Evolutionary conservation across 2,888 invertebrate genomes (phyloP).

Genomic region (Xanthorhoe designata): DNA sequence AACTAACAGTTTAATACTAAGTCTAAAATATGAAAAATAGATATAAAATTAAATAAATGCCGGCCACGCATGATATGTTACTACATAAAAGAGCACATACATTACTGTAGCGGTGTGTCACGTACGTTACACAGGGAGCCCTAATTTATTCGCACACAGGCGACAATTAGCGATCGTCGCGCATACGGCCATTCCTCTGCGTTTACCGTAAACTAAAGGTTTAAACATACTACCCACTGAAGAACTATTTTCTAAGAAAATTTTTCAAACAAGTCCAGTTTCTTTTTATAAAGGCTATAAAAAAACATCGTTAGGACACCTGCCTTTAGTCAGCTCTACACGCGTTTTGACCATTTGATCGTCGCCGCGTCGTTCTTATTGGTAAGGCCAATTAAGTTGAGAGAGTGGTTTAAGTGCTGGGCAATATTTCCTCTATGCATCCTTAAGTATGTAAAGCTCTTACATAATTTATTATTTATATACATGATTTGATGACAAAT

Average conservation of each 20-base stretch:
- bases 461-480: too few species aligned
- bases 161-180: slow-evolving; percentile 57
- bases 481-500: neutral
- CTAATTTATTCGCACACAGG: slow-evolving; percentile 54
- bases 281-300: too few species aligned
- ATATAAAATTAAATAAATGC: slow-evolving; percentile 2
- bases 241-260: slow-evolving; percentile 2
- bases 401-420: too few species aligned
- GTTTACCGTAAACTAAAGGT: slow-evolving; percentile 47
- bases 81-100: slow-evolving; percentile 28
- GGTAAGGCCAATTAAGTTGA: too few species aligned
- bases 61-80: slow-evolving; percentile 26
- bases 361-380: too few species aligned
- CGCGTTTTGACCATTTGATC: too few species aligned
- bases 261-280: neutral
- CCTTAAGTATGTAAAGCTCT: neutral
- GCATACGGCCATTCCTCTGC: slow-evolving; percentile 52
- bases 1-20: neutral
- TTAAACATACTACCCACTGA: neutral
- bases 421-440: too few species aligned
- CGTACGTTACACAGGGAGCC: slow-evolving; percentile 47
- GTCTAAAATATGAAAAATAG: neutral
- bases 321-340: too few species aligned
- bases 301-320: too few species aligned
- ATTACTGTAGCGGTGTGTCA: slow-evolving; percentile 47